A percentile compares a stretch with the other conserved stretches of the same genome.
These are phyloP conservation scores for Poeciliopsis turneri DNA, from an alignment of 2,797 vertebrate species.

Conservation along the genomic window DNA sequence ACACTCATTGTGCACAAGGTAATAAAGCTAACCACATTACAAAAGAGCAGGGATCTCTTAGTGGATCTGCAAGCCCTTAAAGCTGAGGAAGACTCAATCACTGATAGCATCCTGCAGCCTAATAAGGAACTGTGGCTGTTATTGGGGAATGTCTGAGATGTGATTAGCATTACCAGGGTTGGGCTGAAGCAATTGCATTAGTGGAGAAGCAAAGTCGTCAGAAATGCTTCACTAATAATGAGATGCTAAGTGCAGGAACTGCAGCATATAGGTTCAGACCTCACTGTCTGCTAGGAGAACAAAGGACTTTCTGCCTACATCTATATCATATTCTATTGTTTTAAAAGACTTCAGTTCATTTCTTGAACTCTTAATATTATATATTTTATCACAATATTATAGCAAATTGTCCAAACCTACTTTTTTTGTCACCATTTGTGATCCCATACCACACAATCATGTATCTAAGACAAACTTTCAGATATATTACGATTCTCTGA, in stretches of 20 bases:
- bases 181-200: conserved; percentile 55
- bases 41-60: conserved; percentile 52
- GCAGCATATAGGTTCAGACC: not conserved
- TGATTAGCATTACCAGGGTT: conserved; percentile 55
- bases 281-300: not conserved
- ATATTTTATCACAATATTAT: not conserved
- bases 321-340: not conserved
- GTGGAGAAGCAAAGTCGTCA: conserved; percentile 46
- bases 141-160: conserved; percentile 49
- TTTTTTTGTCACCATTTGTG: not conserved
- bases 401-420: not conserved
- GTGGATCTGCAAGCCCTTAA: conserved; percentile 22
- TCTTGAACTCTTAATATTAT: not conserved
- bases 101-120: conserved; percentile 34
- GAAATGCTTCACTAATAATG: conserved; percentile 48
- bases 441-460: not conserved
- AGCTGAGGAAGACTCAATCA: not conserved
- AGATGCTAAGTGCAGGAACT: conserved; percentile 53
- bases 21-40: conserved; percentile 67
- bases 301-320: not conserved
- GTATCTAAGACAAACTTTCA: not conserved
- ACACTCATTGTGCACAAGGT: conserved; percentile 40
- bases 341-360: not conserved
- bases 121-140: conserved; percentile 41
- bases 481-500: not conserved